Evolutionary conservation across 2,113 vertebrate genomes (phyloP), one percentile per base, ranked within the genome.

Genomic region (Centropristis striata): DNA sequence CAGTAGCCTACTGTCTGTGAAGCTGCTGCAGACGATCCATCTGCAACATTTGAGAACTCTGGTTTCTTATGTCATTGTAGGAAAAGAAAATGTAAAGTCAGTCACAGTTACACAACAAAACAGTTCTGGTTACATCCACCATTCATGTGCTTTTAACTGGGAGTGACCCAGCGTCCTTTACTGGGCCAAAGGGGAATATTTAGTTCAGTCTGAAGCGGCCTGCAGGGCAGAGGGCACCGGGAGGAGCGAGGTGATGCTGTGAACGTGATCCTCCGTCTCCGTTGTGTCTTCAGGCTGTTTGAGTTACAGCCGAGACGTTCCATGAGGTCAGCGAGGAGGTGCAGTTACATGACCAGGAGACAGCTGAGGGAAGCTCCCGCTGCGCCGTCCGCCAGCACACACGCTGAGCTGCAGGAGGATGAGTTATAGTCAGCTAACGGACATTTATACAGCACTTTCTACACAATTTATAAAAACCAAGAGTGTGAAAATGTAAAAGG

Each of bases 281-380:
- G 63, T 37, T 32, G 72, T 75, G 76, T 85, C 70, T 81, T 39
- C 63, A n/a, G 69, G 14, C 80, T 66, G 69, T 73, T 41, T 68
- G 64, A 75, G 42, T 71, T 71, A 66, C 77, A 44, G 78, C 68
- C 8, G 64, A 83, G 90, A 80, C 41, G 86, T 89, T 90, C 85
- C 80, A 88, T 84, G 85, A 88, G 85, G 78, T 90, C 86, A 85
- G 79, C 50, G 18, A 58, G 78, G 86, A 82, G 85, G 65, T 58
- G 86, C 37, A n/a, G 75, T 88, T 86, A 86, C 80, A 78, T 78
- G 83, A 75, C 32, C 87, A 27, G 77, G 59, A 57, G 74, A 83
- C 87, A 88, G 86, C 91, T 84, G 91, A 83, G 70, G 61, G 60
- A 69, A 71, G 50, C 86, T 71, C 65, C 53, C 21, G 73, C 84